These are phyloP conservation scores for Lobophora halterata DNA, from an alignment of 2,888 invertebrate species.

Conservation along the genomic window DNA sequence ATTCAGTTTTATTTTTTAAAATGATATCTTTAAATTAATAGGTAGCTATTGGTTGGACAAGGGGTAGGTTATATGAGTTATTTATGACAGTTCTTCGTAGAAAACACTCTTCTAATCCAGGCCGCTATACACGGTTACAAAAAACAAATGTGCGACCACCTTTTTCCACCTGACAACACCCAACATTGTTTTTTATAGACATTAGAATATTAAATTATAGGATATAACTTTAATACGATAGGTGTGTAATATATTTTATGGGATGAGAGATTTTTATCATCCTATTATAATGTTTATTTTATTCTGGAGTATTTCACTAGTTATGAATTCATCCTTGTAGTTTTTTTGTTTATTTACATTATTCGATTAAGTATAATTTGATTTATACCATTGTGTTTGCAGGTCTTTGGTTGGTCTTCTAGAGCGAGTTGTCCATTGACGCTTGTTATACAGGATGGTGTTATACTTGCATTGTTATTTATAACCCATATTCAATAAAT, in stretches of 20 bases:
- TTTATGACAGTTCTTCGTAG: slow-evolving; percentile 60
- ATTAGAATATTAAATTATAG: slow-evolving; percentile 79
- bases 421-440: too few species aligned
- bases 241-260: slow-evolving; percentile 73
- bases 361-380: slow-evolving; percentile 21
- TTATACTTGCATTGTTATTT: too few species aligned
- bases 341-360: slow-evolving; percentile 37
- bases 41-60: slow-evolving; percentile 11
- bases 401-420: background rate
- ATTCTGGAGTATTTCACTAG: slow-evolving; percentile 37
- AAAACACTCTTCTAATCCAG: slow-evolving; percentile 60
- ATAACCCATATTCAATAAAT: too few species aligned
- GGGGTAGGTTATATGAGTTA: slow-evolving; percentile 46
- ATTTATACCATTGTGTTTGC: slow-evolving; percentile 27
- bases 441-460: too few species aligned
- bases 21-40: slow-evolving; percentile 1
- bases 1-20: too few species aligned
- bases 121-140: slow-evolving; percentile 63
- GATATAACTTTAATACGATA: slow-evolving; percentile 79
- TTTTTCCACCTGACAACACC: slow-evolving; percentile 74
- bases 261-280: slow-evolving; percentile 67
- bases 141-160: slow-evolving; percentile 66
- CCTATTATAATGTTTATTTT: slow-evolving; percentile 50
- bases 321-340: slow-evolving; percentile 33
- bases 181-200: slow-evolving; percentile 63